phyloP scores from a whole-genome alignment of 2,888 invertebrate species.

The Drosophila subsilvestris region DNA sequence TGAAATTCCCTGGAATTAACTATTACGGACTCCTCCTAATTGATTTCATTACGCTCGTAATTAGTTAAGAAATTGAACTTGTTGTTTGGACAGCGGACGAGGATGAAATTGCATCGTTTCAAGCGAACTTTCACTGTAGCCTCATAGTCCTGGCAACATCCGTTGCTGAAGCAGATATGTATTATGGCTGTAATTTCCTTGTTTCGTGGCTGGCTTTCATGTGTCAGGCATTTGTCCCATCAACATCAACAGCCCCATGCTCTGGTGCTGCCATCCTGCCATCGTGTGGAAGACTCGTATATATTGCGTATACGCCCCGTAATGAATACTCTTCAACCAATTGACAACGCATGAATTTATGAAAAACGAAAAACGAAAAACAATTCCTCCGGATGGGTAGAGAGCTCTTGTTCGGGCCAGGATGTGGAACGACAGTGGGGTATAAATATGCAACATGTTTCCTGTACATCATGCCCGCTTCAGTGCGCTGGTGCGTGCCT shows the following conservation, averaged over 20 bases:
- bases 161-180: slow-evolving; percentile 24
- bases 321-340: slow-evolving; percentile 64
- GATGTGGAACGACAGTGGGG: slow-evolving; percentile 3
- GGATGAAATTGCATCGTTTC: slow-evolving; percentile 3
- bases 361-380: slow-evolving; percentile 59
- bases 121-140: slow-evolving; percentile 33
- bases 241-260: slow-evolving; percentile 23
- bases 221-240: slow-evolving; percentile 70
- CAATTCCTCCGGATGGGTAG: slow-evolving; percentile 47
- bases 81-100: not conserved
- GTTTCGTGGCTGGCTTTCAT: slow-evolving; percentile 42
- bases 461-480: slow-evolving; percentile 47
- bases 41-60: slow-evolving; percentile 36
- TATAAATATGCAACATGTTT: slow-evolving; percentile 70
- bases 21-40: slow-evolving; percentile 11
- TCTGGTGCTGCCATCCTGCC: slow-evolving; percentile 4
- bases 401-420: not conserved
- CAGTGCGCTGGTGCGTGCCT: slow-evolving; percentile 45
- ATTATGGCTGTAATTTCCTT: slow-evolving; percentile 64
- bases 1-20: slow-evolving; percentile 26
- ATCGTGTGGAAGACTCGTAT: slow-evolving; percentile 44
- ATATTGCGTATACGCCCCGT: slow-evolving; percentile 73
- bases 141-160: slow-evolving; percentile 24
- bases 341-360: slow-evolving; percentile 67
- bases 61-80: slow-evolving; percentile 31